Evolutionary conservation across 53 echinoderm and acorn worm species (phyloP).

Genomic region (Hippasteria phrygiana): DNA sequence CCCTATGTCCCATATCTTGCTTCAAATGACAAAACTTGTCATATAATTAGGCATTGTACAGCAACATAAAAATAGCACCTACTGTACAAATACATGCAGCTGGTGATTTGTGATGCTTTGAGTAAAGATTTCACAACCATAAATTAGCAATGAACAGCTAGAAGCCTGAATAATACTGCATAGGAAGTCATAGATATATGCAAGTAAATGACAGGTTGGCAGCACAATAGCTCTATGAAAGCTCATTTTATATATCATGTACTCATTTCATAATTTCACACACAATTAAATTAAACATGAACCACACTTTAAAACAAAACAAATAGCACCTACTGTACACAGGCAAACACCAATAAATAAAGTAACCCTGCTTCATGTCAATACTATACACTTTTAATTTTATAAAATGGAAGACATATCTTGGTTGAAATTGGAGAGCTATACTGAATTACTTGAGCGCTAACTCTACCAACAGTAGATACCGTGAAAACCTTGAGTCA

Average conservation of each 20-base stretch:
- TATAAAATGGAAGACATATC: constrained; percentile 36
- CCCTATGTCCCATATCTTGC: too few species aligned
- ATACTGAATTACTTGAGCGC: neutral
- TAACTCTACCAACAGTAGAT: neutral
- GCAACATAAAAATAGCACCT: too few species aligned
- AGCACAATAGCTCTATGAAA: neutral
- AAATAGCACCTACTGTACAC: constrained; percentile 47
- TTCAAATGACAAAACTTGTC: too few species aligned
- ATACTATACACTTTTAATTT: constrained; percentile 15
- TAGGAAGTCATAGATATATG: neutral
- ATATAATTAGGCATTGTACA: too few species aligned
- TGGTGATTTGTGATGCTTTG: too few species aligned
- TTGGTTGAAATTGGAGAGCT: neutral
- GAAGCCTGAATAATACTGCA: neutral
- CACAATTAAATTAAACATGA: constrained; percentile 20
- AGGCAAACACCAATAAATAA: constrained; percentile 60
- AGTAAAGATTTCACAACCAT: too few species aligned
- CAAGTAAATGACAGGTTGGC: neutral
- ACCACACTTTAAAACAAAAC: neutral
- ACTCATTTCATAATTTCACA: constrained; percentile 51
- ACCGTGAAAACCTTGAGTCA: too few species aligned
- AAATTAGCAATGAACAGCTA: too few species aligned
- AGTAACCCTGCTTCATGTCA: constrained; percentile 48
- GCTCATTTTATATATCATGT: neutral
- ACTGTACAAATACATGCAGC: too few species aligned